Conservation (phyloP, 2,888 invertebrate species). For the Phrixothrix hirtus region DNA sequence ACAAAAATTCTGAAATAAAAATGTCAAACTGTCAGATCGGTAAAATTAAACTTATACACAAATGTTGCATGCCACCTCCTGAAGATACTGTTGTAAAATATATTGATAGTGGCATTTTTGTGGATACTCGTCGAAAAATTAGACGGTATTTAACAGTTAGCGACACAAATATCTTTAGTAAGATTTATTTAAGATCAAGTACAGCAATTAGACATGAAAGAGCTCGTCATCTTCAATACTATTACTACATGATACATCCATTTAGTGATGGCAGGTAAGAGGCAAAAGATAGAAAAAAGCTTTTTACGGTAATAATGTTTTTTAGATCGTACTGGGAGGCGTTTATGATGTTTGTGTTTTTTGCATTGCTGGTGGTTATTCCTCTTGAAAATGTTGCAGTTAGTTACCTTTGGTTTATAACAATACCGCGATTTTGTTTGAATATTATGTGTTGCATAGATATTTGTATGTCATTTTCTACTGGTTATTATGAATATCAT, state of each 20-base stretch:
- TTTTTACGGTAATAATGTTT: too few relatives aligned
- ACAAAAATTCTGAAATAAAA: background rate
- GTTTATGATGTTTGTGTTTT: conserved; percentile 29
- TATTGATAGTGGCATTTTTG: conserved; percentile 36
- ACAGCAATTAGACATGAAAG: conserved; percentile 44
- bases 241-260: conserved; percentile 51
- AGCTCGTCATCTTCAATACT: conserved; percentile 38
- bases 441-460: conserved; percentile 47
- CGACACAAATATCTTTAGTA: conserved; percentile 31
- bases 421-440: conserved; percentile 8
- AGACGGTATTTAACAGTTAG: conserved; percentile 33
- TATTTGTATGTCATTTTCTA: conserved; percentile 48
- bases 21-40: background rate
- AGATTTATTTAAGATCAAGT: conserved; percentile 38
- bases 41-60: conserved; percentile 11
- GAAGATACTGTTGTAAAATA: conserved; percentile 33
- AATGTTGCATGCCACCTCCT: conserved; percentile 27
- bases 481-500: conserved; percentile 52
- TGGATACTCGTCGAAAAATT: conserved; percentile 32
- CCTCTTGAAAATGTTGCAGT: conserved; percentile 28
- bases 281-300: too few relatives aligned
- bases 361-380: conserved; percentile 23
- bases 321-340: conserved; percentile 31
- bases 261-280: conserved; percentile 47
- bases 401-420: background rate